Base-by-base conservation (phyloP, 35 echinoderm and acorn worm genomes). In the Chiridota heheva region DNA sequence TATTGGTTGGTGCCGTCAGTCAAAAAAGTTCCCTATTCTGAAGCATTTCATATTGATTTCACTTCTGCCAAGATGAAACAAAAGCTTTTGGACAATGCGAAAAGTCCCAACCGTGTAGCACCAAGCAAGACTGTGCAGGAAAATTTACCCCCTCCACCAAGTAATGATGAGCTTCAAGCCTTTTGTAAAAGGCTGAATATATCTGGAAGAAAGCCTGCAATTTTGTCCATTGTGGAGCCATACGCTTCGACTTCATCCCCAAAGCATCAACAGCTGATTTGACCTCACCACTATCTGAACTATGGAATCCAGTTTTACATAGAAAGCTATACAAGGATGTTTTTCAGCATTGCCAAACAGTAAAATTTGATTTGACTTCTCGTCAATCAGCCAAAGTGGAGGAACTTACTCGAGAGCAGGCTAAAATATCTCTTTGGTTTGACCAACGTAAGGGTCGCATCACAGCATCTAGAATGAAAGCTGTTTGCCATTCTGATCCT, bases 21-120 rank as follows among this genome's bases (percentile, higher is more conserved):
- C 5, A 77, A 77, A 40, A 63, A 27, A 39, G 69, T 63, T 40
- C 20, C 67, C 12, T 44, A 22, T 22, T 18, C 18, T 1, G 34
- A 43, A 37, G 51, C 62, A 24, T 30, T 6, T 4, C 25, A 78
- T 20, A 86, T 86, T 45, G 72, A 77, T 16, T 86, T 86, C 5
- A 80, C 72, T 29, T 58, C 69, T n/a, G 56, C 72, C 45, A 72
- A 75, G 35, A 66, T 26, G 12, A 84, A 84, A 37, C 28, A 84
- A 67, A 84, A 72, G 43, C 71, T 42, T 17, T 2, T 56, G 22
- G 31, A 36, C 20, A n/a, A 7, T n/a, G 30, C 45, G 59, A 20
- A 20, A 58, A 12, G 28, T 42, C 10, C 62, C 8, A 36, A 20
- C 4, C 17, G 37, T 75, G 13, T 16, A 73, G 24, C 42, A 53